These are phyloP conservation scores for Caenorhabditis inopinata DNA, from an alignment of 1,140 invertebrate species.

Conservation along the genomic window DNA sequence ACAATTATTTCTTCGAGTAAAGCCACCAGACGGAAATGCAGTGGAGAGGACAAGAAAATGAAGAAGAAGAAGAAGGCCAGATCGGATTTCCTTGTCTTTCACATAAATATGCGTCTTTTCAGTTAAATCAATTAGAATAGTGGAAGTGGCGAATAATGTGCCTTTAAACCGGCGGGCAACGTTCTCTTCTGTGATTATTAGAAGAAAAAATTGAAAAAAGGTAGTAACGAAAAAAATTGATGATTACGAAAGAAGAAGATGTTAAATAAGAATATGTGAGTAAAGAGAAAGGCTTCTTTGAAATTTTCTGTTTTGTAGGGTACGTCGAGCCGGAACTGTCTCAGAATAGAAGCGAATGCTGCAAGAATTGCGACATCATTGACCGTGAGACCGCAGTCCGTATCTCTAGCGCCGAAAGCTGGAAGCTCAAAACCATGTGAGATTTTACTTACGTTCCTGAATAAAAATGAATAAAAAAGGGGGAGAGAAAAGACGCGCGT, in stretches of 20 bases:
- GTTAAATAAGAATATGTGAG: conserved; percentile 10
- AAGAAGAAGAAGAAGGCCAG: background rate
- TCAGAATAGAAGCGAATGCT: too few relatives aligned
- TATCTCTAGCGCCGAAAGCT: too few relatives aligned
- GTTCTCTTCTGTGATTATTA: conserved; percentile 18
- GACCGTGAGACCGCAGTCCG: too few relatives aligned
- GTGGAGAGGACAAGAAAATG: background rate
- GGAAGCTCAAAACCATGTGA: too few relatives aligned
- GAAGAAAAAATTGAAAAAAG: background rate
- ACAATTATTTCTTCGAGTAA: background rate
- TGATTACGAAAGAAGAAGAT: background rate
- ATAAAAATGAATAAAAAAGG: too few relatives aligned
- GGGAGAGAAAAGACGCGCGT: too few relatives aligned
- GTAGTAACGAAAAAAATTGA: background rate
- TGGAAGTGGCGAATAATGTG: too few relatives aligned
- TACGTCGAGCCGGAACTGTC: too few relatives aligned
- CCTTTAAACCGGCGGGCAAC: background rate
- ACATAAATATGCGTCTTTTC: background rate
- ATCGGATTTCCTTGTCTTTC: background rate
- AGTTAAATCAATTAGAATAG: too few relatives aligned
- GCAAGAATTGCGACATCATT: too few relatives aligned
- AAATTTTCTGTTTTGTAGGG: too few relatives aligned
- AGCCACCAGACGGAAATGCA: background rate
- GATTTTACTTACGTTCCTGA: too few relatives aligned
- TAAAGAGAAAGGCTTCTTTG: background rate